A percentile compares a stretch with the other conserved stretches of the same genome.
Evolutionary conservation across 2,888 invertebrate genomes (phyloP).

Genomic region (Synanthedon vespiformis): DNA sequence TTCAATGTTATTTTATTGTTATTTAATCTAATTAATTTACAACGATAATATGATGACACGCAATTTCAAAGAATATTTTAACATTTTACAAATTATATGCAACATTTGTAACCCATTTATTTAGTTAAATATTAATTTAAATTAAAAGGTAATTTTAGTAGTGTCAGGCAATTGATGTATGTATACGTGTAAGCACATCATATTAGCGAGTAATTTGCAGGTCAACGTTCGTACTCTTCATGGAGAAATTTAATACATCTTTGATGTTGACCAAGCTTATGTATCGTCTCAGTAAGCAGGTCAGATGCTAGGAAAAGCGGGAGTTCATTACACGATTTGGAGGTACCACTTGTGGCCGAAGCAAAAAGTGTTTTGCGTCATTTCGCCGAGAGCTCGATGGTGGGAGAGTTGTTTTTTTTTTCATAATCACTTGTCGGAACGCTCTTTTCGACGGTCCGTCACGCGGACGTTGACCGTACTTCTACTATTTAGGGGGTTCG

Average conservation of each 20-base stretch:
- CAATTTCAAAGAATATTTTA: too few relatives aligned
- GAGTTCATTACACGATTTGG: conserved; percentile 45
- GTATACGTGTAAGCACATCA: conserved; percentile 1
- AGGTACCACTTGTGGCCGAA: conserved; percentile 28
- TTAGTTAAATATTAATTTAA: too few relatives aligned
- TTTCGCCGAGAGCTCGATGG: conserved; percentile 37
- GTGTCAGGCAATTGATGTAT: too few relatives aligned
- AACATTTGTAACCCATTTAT: too few relatives aligned
- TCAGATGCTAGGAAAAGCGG: conserved; percentile 27
- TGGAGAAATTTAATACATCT: conserved; percentile 43
- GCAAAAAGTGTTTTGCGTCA: conserved; percentile 55
- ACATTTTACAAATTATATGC: too few relatives aligned
- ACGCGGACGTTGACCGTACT: conserved; percentile 58
- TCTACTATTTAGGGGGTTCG: conserved; percentile 47
- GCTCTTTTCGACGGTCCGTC: conserved; percentile 43
- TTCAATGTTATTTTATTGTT: too few relatives aligned
- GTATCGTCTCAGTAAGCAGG: conserved; percentile 29
- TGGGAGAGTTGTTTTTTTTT: conserved; percentile 43
- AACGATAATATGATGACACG: too few relatives aligned
- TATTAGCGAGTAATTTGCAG: conserved; percentile 22
- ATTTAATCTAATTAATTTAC: too few relatives aligned
- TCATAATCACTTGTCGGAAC: conserved; percentile 52
- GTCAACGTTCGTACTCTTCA: conserved; percentile 29
- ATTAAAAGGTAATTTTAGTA: too few relatives aligned
- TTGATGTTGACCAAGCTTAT: conserved; percentile 24